A percentile compares a stretch with the other conserved stretches of the same genome.
These are phyloP conservation scores for Drosophila trapezifrons DNA, from an alignment of 1,140 invertebrate genomes.

Conservation along the genomic window DNA sequence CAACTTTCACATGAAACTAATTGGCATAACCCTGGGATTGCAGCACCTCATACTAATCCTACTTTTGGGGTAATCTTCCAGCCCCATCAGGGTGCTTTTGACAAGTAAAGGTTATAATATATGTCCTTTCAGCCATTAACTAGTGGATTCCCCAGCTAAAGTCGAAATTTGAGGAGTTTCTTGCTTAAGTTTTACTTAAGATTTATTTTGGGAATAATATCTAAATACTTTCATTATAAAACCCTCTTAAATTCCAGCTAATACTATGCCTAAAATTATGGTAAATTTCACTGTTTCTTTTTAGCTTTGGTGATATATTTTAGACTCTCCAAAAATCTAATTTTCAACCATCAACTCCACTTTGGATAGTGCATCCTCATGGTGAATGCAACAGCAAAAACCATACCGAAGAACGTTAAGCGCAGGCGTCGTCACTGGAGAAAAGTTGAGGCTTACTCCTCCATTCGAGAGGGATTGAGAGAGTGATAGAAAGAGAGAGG, in stretches of 20 bases:
- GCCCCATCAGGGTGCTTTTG: background rate
- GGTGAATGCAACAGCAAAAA: conserved; percentile 18
- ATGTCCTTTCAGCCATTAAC: background rate
- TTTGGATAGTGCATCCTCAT: conserved; percentile 3
- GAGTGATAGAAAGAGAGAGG: background rate
- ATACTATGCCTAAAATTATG: background rate
- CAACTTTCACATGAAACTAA: conserved; percentile 43
- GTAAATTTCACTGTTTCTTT: background rate
- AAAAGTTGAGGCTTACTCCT: conserved; percentile 10
- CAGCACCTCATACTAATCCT: background rate
- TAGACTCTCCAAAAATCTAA: background rate
- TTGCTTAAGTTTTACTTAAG: too few species aligned
- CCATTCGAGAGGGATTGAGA: background rate
- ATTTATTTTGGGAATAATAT: too few species aligned
- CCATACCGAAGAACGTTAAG: conserved; percentile 26
- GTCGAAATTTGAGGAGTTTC: too few species aligned
- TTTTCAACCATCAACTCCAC: background rate
- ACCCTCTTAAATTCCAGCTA: too few species aligned
- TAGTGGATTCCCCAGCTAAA: too few species aligned
- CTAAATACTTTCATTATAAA: too few species aligned
- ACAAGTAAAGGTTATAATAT: background rate
- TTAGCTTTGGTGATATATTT: too few species aligned
- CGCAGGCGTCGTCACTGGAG: conserved; percentile 52
- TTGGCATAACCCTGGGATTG: conserved; percentile 21
- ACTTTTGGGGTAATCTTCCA: background rate